These are phyloP conservation scores for Plotosus lineatus DNA, from an alignment of 2,113 vertebrate species.

Conservation along the genomic window DNA sequence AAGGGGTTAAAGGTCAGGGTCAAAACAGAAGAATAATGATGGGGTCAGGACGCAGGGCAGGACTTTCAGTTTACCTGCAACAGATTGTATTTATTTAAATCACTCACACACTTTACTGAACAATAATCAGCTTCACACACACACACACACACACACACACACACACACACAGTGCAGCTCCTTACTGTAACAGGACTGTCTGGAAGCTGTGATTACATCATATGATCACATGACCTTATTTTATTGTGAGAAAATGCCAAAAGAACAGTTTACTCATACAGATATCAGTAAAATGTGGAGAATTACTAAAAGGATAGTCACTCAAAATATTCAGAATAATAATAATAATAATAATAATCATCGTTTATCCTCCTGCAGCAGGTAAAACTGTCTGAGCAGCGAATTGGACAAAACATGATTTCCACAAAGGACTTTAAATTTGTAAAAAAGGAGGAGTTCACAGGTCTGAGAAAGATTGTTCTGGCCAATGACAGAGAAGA, in stretches of 20 bases:
- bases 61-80: slow-evolving; percentile 6
- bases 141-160: not conserved
- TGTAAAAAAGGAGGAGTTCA: not conserved
- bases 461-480: not conserved
- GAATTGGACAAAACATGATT: not conserved
- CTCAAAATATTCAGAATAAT: too few relatives aligned
- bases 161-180: not conserved
- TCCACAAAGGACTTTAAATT: not conserved
- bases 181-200: not conserved
- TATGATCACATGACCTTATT: not conserved
- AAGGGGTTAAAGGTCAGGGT: not conserved
- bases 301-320: too few relatives aligned
- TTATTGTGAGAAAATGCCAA: not conserved
- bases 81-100: slow-evolving; percentile 45
- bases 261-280: too few relatives aligned
- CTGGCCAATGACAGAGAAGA: too few relatives aligned
- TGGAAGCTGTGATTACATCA: not conserved
- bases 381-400: too few relatives aligned
- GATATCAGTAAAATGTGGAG: too few relatives aligned
- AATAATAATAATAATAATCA: too few relatives aligned
- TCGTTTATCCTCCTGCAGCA: too few relatives aligned
- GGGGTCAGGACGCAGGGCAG: not conserved
- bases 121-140: not conserved
- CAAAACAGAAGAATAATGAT: not conserved
- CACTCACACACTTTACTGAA: slow-evolving; percentile 21